phyloP scores from a whole-genome alignment of 2,888 invertebrate genomes.

The Octonoba sinensis region DNA sequence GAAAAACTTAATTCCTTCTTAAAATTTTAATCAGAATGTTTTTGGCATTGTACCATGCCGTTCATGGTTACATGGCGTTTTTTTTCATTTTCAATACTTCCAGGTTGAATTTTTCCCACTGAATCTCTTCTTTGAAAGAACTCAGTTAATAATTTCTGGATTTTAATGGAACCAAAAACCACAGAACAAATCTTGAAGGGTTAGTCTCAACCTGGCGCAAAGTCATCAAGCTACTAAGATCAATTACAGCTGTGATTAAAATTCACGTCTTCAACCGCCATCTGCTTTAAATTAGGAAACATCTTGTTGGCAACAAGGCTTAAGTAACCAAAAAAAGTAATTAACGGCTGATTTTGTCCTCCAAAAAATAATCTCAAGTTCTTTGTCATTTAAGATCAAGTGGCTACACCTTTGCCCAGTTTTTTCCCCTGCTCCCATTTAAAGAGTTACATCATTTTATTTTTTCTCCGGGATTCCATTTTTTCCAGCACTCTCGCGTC shows the following conservation, averaged over 20 bases:
- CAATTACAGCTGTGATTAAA: slow-evolving; percentile 20
- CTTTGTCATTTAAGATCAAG: slow-evolving; percentile 56
- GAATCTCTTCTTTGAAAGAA: no score
- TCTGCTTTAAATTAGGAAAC: slow-evolving; percentile 33
- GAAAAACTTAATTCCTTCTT: no score
- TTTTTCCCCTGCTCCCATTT: slow-evolving; percentile 43
- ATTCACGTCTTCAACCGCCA: slow-evolving; percentile 11
- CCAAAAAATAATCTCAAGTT: slow-evolving; percentile 45
- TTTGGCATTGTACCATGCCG: no score
- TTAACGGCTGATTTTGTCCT: slow-evolving; percentile 51
- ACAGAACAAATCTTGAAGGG: no score
- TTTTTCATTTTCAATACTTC: no score
- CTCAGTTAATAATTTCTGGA: no score
- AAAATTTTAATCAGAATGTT: no score
- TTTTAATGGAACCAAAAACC: no score
- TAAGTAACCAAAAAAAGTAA: slow-evolving; percentile 34
- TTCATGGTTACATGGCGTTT: no score
- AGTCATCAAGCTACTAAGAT: not conserved
- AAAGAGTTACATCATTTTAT: slow-evolving; percentile 59
- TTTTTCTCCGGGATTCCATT: slow-evolving; percentile 10
- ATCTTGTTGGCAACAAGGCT: slow-evolving; percentile 19
- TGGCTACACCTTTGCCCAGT: slow-evolving; percentile 33
- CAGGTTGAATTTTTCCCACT: no score
- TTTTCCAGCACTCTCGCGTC: slow-evolving; percentile 17
- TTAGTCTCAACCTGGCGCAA: no score